Evolutionary conservation across 2,797 vertebrate genomes (phyloP).

Genomic region (Anableps anableps): DNA sequence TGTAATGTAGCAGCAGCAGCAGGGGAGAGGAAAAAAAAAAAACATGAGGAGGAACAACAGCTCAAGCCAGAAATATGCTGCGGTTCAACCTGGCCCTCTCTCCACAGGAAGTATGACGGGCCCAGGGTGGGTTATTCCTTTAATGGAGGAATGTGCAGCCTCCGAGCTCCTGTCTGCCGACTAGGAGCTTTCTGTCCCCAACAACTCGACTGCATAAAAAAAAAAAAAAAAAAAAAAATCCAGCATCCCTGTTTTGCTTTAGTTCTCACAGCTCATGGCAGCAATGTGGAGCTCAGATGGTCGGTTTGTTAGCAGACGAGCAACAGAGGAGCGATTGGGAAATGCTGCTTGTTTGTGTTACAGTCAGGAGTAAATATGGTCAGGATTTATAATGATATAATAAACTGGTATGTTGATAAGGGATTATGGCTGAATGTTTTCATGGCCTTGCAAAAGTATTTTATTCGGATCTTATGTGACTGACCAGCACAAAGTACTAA

Average conservation of each 20-base stretch:
- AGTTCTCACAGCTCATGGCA: neutral
- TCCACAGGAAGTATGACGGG: conserved; percentile 82
- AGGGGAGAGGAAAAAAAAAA: conserved; percentile 48
- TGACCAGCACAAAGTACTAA: too few relatives aligned
- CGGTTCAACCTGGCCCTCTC: conserved; percentile 82
- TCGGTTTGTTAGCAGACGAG: neutral
- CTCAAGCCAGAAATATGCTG: conserved; percentile 84
- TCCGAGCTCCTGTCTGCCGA: conserved; percentile 68
- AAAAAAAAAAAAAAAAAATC: too few relatives aligned
- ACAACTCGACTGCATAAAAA: neutral
- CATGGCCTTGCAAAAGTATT: neutral
- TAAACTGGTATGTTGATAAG: neutral
- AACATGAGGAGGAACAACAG: conserved; percentile 76
- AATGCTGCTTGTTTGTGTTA: neutral
- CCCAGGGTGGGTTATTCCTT: conserved; percentile 78
- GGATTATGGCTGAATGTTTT: neutral
- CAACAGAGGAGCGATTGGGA: neutral
- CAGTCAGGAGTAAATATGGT: neutral
- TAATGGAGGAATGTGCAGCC: conserved; percentile 81
- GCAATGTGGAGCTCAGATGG: neutral
- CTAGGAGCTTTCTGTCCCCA: conserved; percentile 37
- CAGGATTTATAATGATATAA: neutral
- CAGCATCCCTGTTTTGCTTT: neutral
- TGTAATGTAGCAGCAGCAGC: conserved; percentile 65
- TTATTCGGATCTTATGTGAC: too few relatives aligned